Conservation (phyloP, 2,797 vertebrate genomes). For the Psittacula echo region DNA sequence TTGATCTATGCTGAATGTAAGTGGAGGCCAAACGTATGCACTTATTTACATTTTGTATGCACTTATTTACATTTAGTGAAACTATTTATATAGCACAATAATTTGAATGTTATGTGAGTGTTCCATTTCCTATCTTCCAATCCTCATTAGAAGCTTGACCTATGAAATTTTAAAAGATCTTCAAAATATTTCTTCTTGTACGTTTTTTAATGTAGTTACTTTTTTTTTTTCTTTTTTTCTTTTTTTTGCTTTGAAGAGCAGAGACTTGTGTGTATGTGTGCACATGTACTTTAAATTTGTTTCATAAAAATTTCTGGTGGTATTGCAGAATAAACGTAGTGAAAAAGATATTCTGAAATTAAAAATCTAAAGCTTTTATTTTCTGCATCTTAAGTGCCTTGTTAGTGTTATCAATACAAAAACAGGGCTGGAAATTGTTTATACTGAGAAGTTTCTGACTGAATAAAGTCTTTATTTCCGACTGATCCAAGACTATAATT, state of each 20-base stretch:
- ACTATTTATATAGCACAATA: background rate
- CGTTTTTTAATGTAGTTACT: background rate
- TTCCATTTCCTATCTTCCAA: background rate
- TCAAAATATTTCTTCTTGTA: background rate
- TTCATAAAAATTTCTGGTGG: background rate
- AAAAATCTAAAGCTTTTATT: background rate
- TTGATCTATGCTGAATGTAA: background rate
- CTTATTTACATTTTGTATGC: background rate
- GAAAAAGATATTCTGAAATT: background rate
- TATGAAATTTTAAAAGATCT: background rate
- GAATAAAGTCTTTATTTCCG: background rate
- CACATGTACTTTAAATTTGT: background rate
- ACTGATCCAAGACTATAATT: background rate
- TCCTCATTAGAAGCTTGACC: background rate
- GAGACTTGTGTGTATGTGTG: accelerated
- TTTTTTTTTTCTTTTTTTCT: background rate
- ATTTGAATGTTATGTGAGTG: background rate
- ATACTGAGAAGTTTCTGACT: background rate
- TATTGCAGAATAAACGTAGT: background rate
- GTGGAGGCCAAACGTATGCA: background rate
- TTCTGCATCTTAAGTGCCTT: background rate
- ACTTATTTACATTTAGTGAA: background rate
- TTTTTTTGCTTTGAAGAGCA: background rate
- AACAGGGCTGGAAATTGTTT: background rate
- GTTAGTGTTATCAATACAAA: background rate